These are phyloP conservation scores for Rhincodon typus DNA, from an alignment of 2,797 vertebrate species.

Conservation along the genomic window DNA sequence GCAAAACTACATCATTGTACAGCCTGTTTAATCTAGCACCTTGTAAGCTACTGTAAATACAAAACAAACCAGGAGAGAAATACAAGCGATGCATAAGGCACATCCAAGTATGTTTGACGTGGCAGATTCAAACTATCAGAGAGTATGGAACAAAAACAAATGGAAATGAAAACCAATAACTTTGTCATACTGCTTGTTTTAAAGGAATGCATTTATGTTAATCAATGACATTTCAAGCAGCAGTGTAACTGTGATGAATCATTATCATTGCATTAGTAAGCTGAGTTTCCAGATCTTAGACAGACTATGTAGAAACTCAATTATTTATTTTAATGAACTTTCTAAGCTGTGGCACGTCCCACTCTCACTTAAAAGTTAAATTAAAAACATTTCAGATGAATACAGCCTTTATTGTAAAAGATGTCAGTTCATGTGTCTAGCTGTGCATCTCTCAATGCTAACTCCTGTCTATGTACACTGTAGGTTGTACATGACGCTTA, in stretches of 20 bases:
- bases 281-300: background rate
- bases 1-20: slow-evolving; percentile 26
- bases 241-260: background rate
- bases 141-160: slow-evolving; percentile 4
- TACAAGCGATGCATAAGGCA: slow-evolving; percentile 29
- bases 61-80: slow-evolving; percentile 16
- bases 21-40: slow-evolving; percentile 26
- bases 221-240: slow-evolving; percentile 29
- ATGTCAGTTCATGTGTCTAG: background rate
- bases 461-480: background rate
- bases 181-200: slow-evolving; percentile 27
- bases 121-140: slow-evolving; percentile 28
- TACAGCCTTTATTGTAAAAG: background rate
- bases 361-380: slow-evolving; percentile 4
- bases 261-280: background rate
- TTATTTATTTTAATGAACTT: slow-evolving; percentile 11
- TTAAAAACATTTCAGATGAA: background rate
- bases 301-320: slow-evolving; percentile 20
- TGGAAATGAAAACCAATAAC: background rate
- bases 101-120: slow-evolving; percentile 23
- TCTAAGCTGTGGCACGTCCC: background rate
- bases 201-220: slow-evolving; percentile 23
- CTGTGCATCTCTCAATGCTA: slow-evolving; percentile 4
- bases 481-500: background rate
- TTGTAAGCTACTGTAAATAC: slow-evolving; percentile 33